phyloP scores from a whole-genome alignment of 1,140 invertebrate genomes.

The Dendrolimus punctatus region DNA sequence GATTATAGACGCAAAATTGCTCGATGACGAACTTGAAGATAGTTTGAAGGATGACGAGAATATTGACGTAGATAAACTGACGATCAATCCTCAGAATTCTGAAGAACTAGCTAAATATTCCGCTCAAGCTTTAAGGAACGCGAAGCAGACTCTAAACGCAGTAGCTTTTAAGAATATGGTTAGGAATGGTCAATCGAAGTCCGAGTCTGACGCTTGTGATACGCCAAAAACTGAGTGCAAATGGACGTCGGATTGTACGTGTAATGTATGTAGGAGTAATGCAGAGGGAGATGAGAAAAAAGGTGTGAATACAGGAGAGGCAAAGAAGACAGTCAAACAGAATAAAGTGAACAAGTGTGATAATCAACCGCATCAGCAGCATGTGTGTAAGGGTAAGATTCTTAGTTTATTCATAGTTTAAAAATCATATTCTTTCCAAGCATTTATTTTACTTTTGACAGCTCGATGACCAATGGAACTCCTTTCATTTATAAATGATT shows the following conservation, averaged over 20 bases:
- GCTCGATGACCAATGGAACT: no score
- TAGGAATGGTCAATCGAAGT: conserved; percentile 41
- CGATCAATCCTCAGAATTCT: conserved; percentile 29
- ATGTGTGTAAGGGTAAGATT: conserved; percentile 56
- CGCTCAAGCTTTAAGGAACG: conserved; percentile 49
- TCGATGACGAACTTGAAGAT: conserved; percentile 52
- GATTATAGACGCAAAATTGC: conserved; percentile 44
- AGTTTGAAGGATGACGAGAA: conserved; percentile 30
- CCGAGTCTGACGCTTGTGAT: conserved; percentile 46
- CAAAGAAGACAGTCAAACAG: conserved; percentile 23
- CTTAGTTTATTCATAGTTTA: background rate
- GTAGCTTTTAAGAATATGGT: conserved; percentile 50
- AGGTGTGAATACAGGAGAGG: conserved; percentile 26
- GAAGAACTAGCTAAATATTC: conserved; percentile 57
- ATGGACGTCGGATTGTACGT: conserved; percentile 55
- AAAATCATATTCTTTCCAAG: background rate
- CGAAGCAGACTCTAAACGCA: conserved; percentile 52
- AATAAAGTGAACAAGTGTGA: conserved; percentile 39
- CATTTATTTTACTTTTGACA: background rate
- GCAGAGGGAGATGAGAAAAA: conserved; percentile 17
- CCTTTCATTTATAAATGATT: no score
- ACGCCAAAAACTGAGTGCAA: conserved; percentile 52
- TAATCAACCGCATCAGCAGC: conserved; percentile 45
- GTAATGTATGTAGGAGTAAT: conserved; percentile 39
- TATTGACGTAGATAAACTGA: conserved; percentile 6